Evolutionary conservation across 2,888 invertebrate species (phyloP).

Genomic region (Ophion obscuratus): DNA sequence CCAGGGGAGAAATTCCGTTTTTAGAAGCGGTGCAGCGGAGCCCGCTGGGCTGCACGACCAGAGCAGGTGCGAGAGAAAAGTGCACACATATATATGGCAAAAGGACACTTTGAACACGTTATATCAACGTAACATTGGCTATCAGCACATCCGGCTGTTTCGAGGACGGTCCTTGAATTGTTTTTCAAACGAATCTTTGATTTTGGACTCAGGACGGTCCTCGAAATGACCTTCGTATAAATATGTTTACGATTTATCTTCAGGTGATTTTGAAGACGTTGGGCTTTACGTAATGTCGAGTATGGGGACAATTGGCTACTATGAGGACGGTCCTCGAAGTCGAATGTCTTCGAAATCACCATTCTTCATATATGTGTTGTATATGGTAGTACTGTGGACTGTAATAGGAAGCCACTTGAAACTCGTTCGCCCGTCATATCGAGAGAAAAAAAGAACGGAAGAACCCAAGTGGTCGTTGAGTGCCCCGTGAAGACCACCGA

Average conservation of each 20-base stretch:
- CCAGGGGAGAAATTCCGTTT: constrained; percentile 20
- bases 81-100: too few relatives aligned
- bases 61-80: constrained; percentile 56
- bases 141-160: too few relatives aligned
- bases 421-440: constrained; percentile 65
- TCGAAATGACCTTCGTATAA: too few relatives aligned
- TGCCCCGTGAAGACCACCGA: constrained; percentile 49
- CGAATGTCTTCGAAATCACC: too few relatives aligned
- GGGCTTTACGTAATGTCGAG: neutral
- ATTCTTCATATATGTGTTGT: constrained; percentile 14
- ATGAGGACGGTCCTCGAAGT: too few relatives aligned
- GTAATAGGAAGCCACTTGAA: constrained; percentile 65
- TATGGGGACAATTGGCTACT: too few relatives aligned
- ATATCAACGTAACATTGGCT: too few relatives aligned
- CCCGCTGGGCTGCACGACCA: neutral
- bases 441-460: constrained; percentile 38
- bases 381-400: constrained; percentile 57
- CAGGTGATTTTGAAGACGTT: neutral
- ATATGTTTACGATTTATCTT: neutral
- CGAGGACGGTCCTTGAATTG: too few relatives aligned
- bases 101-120: too few relatives aligned
- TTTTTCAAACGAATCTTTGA: too few relatives aligned
- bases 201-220: too few relatives aligned
- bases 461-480: constrained; percentile 50
- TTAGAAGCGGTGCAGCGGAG: constrained; percentile 18